Evolutionary conservation across 1,140 invertebrate genomes (phyloP).

Genomic region (Tenebrio molitor): DNA sequence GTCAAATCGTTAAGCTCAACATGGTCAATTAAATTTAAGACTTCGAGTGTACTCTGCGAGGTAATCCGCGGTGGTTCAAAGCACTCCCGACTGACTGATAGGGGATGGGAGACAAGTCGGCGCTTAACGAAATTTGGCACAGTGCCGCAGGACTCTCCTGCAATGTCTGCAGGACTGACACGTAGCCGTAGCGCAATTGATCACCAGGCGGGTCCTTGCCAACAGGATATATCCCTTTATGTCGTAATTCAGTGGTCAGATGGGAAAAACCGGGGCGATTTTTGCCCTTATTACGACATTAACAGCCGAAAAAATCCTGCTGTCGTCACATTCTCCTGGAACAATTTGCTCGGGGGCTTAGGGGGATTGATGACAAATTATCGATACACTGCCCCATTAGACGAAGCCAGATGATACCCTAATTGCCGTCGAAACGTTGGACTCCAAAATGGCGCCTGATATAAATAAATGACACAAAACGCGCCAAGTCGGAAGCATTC

Average conservation of each 20-base stretch:
- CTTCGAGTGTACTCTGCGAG: constrained; percentile 26
- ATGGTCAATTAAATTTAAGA: constrained; percentile 35
- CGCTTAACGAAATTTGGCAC: constrained; percentile 40
- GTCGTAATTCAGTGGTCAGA: not conserved
- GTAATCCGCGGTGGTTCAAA: constrained; percentile 16
- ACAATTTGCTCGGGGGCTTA: no score
- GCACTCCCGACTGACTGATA: constrained; percentile 25
- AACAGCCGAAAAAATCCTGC: not conserved
- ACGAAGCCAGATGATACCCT: not conserved
- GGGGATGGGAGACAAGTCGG: constrained; percentile 20
- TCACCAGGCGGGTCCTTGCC: constrained; percentile 19
- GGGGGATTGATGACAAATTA: no score
- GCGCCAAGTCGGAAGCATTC: not conserved
- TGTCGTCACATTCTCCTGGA: not conserved
- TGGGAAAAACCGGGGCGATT: not conserved
- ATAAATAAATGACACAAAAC: constrained; percentile 13
- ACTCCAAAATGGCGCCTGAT: not conserved
- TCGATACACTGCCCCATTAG: no score
- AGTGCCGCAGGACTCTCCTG: constrained; percentile 34
- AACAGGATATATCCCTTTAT: constrained; percentile 24
- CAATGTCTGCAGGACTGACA: constrained; percentile 41
- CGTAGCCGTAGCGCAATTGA: constrained; percentile 37
- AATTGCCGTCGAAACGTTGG: not conserved
- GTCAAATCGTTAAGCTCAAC: constrained; percentile 33
- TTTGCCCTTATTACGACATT: not conserved